Base-by-base conservation (phyloP, 2,113 vertebrate genomes). In the Xenopus borealis region DNA sequence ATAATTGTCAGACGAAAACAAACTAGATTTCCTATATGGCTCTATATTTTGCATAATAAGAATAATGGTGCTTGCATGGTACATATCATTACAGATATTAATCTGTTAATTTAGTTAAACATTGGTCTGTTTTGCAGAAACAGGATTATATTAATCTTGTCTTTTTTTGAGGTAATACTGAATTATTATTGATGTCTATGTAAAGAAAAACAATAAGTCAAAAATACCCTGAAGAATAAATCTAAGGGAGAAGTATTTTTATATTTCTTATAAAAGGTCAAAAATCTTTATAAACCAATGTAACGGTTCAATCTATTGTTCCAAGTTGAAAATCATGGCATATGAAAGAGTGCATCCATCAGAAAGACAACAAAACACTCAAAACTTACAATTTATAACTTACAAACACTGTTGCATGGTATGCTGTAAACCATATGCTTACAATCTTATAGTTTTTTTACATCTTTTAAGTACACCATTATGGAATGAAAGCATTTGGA, bases 291-390 rank as follows among this genome's bases (percentile, higher is more conserved):
- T 30, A 64, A 70, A 58, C 69, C 50, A n/a, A 69, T 33, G 33
- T 64, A 70, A 77, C 70, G 67, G 66, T 47, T 70, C 30, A 77
- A 70, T 77, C 70, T 64, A 77, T 47, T 77, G 74, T 69, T 70
- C 61, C 69, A 30, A 69, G 67, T 57, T 64, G 74, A 70, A 69
- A 69, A 47, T 70, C 70, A 57, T 77, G 74, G 64, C 74, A 77
- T 69, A 16, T 70, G 74, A 77, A 70, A 77, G 59, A 64, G 70
- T 70, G 66, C 61, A 61, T 27, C 67, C 74, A 77, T 70, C 74
- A 77, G 61, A 59, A 55, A 69, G 18, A 59, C 66, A 59, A 70
- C 74, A 77, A 70, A 70, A 64, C 66, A 63, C 53, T 59, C 47
- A 77, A 20, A 50, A 64, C 30, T 64, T 59, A 57, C 74, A 46